phyloP scores from a whole-genome alignment of 2,888 invertebrate genomes.

The Hololepta plana region DNA sequence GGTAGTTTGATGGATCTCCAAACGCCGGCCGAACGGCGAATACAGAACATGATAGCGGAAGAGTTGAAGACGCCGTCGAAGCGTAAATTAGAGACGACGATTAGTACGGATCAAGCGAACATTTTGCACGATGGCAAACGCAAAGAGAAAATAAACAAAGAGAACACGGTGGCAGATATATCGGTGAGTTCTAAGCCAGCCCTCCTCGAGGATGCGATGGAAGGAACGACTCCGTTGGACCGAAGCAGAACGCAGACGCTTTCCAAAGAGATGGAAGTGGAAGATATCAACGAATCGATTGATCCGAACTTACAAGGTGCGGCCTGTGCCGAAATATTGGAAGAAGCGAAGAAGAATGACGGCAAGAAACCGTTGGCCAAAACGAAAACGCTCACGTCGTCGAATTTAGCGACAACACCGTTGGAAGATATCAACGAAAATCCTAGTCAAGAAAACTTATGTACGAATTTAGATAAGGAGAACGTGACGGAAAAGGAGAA shows the following conservation, averaged over 20 bases:
- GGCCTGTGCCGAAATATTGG: conserved; percentile 27
- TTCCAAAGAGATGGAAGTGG: conserved; percentile 20
- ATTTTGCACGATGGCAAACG: conserved; percentile 27
- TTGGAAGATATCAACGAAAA: conserved; percentile 24
- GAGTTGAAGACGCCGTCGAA: conserved; percentile 39
- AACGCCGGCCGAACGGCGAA: conserved; percentile 52
- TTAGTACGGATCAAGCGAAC: conserved; percentile 45
- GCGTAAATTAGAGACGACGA: conserved; percentile 57
- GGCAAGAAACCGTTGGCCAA: conserved; percentile 11
- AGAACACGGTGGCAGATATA: conserved; percentile 26
- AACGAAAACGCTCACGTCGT: conserved; percentile 12
- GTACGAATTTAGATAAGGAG: conserved; percentile 18
- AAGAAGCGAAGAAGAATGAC: conserved; percentile 26
- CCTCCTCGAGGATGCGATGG: conserved; percentile 17
- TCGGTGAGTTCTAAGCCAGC: conserved; percentile 18
- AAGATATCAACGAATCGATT: conserved; percentile 12
- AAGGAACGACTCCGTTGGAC: conserved; percentile 17
- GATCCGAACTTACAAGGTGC: conserved; percentile 24
- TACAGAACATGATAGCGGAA: conserved; percentile 51
- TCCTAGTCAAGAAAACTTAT: conserved; percentile 22
- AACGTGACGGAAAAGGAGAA: conserved; percentile 10
- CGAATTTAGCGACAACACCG: conserved; percentile 12
- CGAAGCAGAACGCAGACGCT: conserved; percentile 22
- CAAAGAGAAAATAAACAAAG: conserved; percentile 41
- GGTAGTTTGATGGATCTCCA: conserved; percentile 58